Evolutionary conservation across 2,113 vertebrate species (phyloP).

Genomic region (Bettongia penicillata): DNA sequence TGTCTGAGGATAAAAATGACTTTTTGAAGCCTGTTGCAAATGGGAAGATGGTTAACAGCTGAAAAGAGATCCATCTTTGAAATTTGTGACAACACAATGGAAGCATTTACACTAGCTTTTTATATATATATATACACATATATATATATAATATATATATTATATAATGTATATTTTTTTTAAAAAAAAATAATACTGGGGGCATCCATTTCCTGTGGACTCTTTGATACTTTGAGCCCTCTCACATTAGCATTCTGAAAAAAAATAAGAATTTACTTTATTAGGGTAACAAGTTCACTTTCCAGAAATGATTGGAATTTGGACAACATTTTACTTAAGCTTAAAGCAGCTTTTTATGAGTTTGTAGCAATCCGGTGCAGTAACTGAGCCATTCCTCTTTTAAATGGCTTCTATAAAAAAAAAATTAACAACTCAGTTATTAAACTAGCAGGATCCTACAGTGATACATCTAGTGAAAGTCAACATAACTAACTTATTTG

Average conservation of each 20-base stretch:
- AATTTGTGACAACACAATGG: conserved; percentile 86
- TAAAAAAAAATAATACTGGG: conserved; percentile 87
- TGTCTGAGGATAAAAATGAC: conserved; percentile 87
- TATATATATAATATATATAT: conserved; percentile 86
- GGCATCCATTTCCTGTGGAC: conserved; percentile 89
- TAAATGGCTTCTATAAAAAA: conserved; percentile 87
- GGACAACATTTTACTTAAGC: conserved; percentile 88
- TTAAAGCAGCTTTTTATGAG: conserved; percentile 90
- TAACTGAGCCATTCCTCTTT: conserved; percentile 88
- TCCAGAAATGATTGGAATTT: conserved; percentile 86
- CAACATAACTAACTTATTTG: conserved; percentile 86
- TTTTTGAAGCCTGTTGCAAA: conserved; percentile 87
- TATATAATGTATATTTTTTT: conserved; percentile 90
- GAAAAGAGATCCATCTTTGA: conserved; percentile 86
- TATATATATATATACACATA: conserved; percentile 83
- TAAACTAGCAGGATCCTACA: conserved; percentile 89
- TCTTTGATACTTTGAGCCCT: conserved; percentile 89
- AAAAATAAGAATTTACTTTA: conserved; percentile 84
- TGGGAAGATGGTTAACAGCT: conserved; percentile 94
- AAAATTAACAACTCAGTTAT: conserved; percentile 88
- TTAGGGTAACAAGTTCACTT: conserved; percentile 86
- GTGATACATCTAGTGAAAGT: conserved; percentile 87
- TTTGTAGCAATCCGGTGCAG: conserved; percentile 88
- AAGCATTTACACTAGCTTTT: conserved; percentile 90
- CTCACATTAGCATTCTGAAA: conserved; percentile 88